These are phyloP conservation scores for Eulithis testata DNA, from an alignment of 2,888 invertebrate species.

Conservation along the genomic window DNA sequence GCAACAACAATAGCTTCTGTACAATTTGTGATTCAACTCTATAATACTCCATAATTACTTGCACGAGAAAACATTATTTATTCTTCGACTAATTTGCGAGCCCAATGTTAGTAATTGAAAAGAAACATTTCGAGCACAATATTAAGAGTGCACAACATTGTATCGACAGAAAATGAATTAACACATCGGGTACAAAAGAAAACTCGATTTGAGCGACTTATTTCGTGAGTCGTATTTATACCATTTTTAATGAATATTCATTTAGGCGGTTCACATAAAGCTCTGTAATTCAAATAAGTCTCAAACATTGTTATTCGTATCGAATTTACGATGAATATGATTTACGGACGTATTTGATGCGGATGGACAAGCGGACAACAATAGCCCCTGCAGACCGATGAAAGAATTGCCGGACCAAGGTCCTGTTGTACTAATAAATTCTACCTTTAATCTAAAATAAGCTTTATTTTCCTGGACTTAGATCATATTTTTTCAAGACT, in stretches of 20 bases:
- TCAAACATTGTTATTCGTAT: slow-evolving; percentile 76
- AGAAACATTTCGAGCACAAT: slow-evolving; percentile 7
- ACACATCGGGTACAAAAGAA: slow-evolving; percentile 5
- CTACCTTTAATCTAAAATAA: slow-evolving; percentile 9
- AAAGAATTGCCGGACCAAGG: slow-evolving; percentile 60
- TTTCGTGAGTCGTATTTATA: slow-evolving; percentile 3
- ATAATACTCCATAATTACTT: slow-evolving; percentile 70
- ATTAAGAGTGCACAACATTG: background rate
- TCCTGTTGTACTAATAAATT: slow-evolving; percentile 14
- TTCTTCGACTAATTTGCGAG: slow-evolving; percentile 58
- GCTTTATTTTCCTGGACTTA: background rate
- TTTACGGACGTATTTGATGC: slow-evolving; percentile 80
- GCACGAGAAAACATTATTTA: slow-evolving; percentile 49
- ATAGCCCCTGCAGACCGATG: slow-evolving; percentile 70
- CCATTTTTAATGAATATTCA: slow-evolving; percentile 9
- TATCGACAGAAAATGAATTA: background rate
- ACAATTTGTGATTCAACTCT: slow-evolving; percentile 79
- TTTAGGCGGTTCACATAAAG: slow-evolving; percentile 5
- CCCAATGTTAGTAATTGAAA: slow-evolving; percentile 28
- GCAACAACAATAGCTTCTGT: slow-evolving; percentile 75
- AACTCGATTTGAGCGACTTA: slow-evolving; percentile 3
- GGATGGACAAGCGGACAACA: slow-evolving; percentile 79
- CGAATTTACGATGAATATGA: slow-evolving; percentile 83
- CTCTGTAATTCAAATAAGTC: slow-evolving; percentile 70
- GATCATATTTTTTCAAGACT: background rate